A percentile compares a stretch with the other conserved stretches of the same genome.
phyloP scores from a whole-genome alignment of 2,888 invertebrate genomes.

The Hemithea aestivaria region DNA sequence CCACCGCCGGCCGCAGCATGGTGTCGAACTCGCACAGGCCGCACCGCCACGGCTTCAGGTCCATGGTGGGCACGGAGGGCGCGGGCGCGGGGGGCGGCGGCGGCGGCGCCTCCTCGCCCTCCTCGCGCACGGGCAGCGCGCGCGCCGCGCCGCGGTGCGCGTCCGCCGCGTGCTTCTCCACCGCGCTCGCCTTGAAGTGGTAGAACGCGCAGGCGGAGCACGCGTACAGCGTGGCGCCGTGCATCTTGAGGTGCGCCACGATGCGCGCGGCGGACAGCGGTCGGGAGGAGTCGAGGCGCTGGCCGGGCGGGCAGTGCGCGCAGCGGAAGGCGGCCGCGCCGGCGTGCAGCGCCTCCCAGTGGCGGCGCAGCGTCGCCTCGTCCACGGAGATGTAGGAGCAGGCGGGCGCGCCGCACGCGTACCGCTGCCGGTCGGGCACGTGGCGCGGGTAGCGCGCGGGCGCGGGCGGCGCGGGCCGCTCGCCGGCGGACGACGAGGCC shows the following conservation, averaged over 20 bases:
- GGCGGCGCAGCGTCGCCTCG: slow-evolving; percentile 84
- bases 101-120: slow-evolving; percentile 36
- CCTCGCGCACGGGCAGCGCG: slow-evolving; percentile 56
- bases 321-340: slow-evolving; percentile 81
- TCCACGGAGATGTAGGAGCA: slow-evolving; percentile 86
- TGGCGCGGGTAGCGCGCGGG: slow-evolving; percentile 60
- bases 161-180: slow-evolving; percentile 75
- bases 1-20: slow-evolving; percentile 79
- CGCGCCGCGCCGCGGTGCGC: slow-evolving; percentile 74
- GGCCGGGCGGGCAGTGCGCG: slow-evolving; percentile 83
- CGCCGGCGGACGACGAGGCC: slow-evolving; percentile 66
- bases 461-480: not conserved
- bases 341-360: slow-evolving; percentile 85
- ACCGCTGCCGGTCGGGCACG: slow-evolving; percentile 78
- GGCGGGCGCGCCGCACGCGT: slow-evolving; percentile 84
- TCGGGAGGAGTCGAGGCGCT: slow-evolving; percentile 64
- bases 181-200: slow-evolving; percentile 79
- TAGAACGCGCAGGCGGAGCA: slow-evolving; percentile 84
- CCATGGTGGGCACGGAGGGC: slow-evolving; percentile 55
- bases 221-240: slow-evolving; percentile 85
- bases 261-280: slow-evolving; percentile 80
- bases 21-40: slow-evolving; percentile 82
- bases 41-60: slow-evolving; percentile 84
- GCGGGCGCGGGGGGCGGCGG: slow-evolving; percentile 28
- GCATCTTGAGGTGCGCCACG: slow-evolving; percentile 85